Conservation (phyloP, 2,113 vertebrate species). For the Melanocharis versteri region DNA sequence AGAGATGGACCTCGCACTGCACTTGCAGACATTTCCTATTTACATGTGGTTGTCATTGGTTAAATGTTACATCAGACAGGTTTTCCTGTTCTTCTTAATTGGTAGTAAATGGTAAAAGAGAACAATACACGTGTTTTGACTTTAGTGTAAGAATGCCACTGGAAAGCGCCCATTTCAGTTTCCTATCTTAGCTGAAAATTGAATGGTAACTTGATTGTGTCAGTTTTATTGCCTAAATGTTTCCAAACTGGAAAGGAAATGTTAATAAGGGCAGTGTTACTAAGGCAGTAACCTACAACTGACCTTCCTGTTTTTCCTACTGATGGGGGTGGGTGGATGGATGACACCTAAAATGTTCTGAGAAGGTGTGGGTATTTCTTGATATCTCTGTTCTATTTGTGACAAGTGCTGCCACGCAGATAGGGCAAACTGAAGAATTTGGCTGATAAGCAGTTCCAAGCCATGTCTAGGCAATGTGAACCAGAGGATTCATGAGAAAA, state of each 20-base stretch:
- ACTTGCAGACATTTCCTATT: not conserved
- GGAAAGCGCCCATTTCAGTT: not conserved
- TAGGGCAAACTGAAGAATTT: not conserved
- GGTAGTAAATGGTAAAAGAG: not conserved
- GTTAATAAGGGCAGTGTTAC: not conserved
- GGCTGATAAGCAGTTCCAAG: not conserved
- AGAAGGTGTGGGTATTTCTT: not conserved
- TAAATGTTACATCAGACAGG: not conserved
- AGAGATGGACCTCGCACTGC: not conserved
- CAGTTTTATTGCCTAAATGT: not conserved
- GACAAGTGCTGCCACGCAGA: not conserved
- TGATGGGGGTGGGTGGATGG: not conserved
- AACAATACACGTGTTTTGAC: not conserved
- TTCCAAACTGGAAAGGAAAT: not conserved
- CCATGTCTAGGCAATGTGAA: not conserved
- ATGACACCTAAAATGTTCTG: not conserved
- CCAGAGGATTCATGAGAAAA: not conserved
- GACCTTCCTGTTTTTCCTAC: not conserved
- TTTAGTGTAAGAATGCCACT: not conserved
- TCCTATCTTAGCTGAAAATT: not conserved
- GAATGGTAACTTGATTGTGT: not conserved
- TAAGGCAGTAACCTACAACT: not conserved
- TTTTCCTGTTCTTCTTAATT: not conserved
- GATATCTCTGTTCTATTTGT: constrained; percentile 6
- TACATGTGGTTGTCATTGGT: fast-evolving